Conservation (phyloP, 1,140 invertebrate species). For the Neocloeon triangulifer region DNA sequence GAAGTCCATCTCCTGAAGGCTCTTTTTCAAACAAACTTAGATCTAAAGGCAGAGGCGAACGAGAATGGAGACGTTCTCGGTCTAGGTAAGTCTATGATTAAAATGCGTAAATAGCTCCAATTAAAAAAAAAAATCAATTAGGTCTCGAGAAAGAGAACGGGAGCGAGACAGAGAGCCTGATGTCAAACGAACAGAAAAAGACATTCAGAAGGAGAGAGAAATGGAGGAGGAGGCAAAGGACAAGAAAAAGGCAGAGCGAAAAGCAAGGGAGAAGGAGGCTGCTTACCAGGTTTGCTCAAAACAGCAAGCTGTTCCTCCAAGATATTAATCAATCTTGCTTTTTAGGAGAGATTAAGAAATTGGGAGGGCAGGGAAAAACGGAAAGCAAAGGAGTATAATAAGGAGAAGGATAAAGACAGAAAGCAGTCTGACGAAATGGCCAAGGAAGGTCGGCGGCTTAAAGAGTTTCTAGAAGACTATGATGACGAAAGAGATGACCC, state of each 20-base stretch:
- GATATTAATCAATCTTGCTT: slow-evolving; percentile 3
- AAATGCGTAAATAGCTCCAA: too few species aligned
- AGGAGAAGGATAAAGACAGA: slow-evolving; percentile 65
- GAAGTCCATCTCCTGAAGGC: neutral
- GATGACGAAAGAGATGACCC: slow-evolving; percentile 92
- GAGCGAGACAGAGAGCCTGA: slow-evolving; percentile 1
- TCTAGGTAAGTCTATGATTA: slow-evolving; percentile 22
- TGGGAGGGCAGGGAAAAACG: slow-evolving; percentile 89
- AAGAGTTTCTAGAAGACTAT: slow-evolving; percentile 96
- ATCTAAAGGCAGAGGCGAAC: slow-evolving; percentile 14
- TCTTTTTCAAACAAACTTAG: neutral
- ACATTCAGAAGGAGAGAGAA: slow-evolving; percentile 42
- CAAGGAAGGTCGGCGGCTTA: slow-evolving; percentile 76
- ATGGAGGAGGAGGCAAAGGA: slow-evolving; percentile 81
- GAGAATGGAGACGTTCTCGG: slow-evolving; percentile 20
- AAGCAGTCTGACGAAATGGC: slow-evolving; percentile 63
- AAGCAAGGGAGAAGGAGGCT: slow-evolving; percentile 78
- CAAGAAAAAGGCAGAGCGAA: slow-evolving; percentile 69
- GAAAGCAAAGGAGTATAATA: slow-evolving; percentile 80
- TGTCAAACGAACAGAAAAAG: slow-evolving; percentile 31
- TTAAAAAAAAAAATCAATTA: neutral
- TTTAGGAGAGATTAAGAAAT: slow-evolving; percentile 34
- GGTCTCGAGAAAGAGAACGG: too few species aligned
- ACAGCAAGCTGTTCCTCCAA: neutral
- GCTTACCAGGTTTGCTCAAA: slow-evolving; percentile 64